Percentiles rank a stretch among this genome's conserved stretches.
Evolutionary conservation across 2,888 invertebrate species (phyloP).

Genomic region (Eustalomyia histrio): DNA sequence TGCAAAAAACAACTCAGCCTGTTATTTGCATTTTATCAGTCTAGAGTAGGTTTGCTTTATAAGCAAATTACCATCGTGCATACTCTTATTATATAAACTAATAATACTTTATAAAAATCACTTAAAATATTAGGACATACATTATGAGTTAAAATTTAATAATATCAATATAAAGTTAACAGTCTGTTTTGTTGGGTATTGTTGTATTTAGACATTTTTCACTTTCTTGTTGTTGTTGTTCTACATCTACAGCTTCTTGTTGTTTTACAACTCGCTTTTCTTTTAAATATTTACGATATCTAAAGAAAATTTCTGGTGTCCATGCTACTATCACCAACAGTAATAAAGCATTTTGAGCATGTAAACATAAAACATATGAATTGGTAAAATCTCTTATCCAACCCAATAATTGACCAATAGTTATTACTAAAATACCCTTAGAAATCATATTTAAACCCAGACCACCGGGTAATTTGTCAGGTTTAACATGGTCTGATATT

Average conservation of each 20-base stretch:
- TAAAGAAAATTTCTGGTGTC: slow-evolving; percentile 82
- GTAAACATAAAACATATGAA: slow-evolving; percentile 84
- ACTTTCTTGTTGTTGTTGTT: slow-evolving; percentile 24
- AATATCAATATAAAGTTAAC: slow-evolving; percentile 21
- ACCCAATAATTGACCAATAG: slow-evolving; percentile 83
- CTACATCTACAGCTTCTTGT: not conserved
- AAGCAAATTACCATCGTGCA: too few relatives aligned
- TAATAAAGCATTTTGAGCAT: slow-evolving; percentile 82
- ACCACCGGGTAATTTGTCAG: slow-evolving; percentile 84
- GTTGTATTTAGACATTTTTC: slow-evolving; percentile 29
- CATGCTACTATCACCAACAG: slow-evolving; percentile 82
- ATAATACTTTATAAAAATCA: slow-evolving; percentile 51
- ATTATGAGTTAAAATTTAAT: not conserved
- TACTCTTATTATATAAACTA: slow-evolving; percentile 48
- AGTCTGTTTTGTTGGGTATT: slow-evolving; percentile 29
- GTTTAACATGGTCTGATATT: slow-evolving; percentile 83
- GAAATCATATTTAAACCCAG: slow-evolving; percentile 87
- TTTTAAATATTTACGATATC: slow-evolving; percentile 75
- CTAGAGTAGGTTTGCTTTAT: too few relatives aligned
- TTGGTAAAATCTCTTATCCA: slow-evolving; percentile 84
- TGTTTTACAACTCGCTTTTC: slow-evolving; percentile 36
- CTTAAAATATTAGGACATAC: slow-evolving; percentile 34
- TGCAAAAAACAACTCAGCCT: too few relatives aligned
- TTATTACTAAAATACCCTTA: slow-evolving; percentile 85
- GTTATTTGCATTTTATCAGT: too few relatives aligned